Evolutionary conservation across 2,797 vertebrate species (phyloP).

Genomic region (Thalassophryne amazonica): DNA sequence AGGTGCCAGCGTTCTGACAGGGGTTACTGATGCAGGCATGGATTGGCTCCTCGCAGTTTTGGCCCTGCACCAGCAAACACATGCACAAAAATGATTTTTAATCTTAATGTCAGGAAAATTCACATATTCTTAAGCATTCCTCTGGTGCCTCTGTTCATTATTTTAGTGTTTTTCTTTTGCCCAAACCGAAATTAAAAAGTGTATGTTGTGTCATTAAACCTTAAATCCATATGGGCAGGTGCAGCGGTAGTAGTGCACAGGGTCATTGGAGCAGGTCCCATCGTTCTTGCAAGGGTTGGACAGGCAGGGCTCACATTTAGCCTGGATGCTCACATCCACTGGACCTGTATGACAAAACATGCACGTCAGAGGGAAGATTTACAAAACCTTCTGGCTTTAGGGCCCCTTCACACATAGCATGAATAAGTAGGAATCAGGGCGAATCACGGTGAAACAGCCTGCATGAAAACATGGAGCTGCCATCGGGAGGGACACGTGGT

Average conservation of each 20-base stretch:
- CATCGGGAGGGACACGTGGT: no score
- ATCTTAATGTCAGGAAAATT: no score
- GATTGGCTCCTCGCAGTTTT: conserved; percentile 92
- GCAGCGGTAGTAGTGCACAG: conserved; percentile 94
- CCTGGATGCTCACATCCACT: conserved; percentile 88
- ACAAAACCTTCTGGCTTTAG: neutral
- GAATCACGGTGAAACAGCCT: no score
- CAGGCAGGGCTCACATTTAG: conserved; percentile 95
- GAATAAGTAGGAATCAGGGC: no score
- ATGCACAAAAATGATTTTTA: conserved; percentile 17
- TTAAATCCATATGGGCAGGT: conserved; percentile 96
- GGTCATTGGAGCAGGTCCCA: conserved; percentile 92
- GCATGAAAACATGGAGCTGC: no score
- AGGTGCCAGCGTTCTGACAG: conserved; percentile 89
- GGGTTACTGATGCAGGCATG: conserved; percentile 95
- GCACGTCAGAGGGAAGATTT: conserved; percentile 3
- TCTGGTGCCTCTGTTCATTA: no score
- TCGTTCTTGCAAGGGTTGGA: conserved; percentile 96
- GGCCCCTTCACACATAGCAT: no score
- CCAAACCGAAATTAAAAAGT: no score
- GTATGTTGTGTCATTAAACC: conserved; percentile 64
- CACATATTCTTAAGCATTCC: no score
- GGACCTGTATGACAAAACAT: conserved; percentile 79
- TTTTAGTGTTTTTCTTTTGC: no score
- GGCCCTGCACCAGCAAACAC: conserved; percentile 80